phyloP scores from a whole-genome alignment of 2,888 invertebrate species.

The Lycophotia porphyrea region DNA sequence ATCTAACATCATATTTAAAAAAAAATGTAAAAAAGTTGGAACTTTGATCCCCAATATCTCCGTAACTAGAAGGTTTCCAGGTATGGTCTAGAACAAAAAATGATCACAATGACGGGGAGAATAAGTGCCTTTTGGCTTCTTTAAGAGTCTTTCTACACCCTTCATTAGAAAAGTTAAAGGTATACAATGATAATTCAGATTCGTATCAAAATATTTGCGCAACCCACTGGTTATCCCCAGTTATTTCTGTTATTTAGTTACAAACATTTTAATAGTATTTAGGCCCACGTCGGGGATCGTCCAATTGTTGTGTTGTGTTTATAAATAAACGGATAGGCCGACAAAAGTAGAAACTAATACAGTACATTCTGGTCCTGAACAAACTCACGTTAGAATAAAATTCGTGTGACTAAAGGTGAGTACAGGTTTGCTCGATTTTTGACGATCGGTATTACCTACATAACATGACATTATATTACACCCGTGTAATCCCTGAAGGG shows the following conservation, averaged over 20 bases:
- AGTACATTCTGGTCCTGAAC: not conserved
- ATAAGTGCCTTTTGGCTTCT: too few relatives aligned
- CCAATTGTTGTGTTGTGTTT: conserved; percentile 9
- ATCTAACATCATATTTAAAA: too few relatives aligned
- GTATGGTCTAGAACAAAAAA: too few relatives aligned
- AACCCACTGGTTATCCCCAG: conserved; percentile 16
- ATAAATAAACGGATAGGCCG: not conserved
- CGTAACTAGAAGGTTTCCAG: too few relatives aligned
- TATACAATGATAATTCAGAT: conserved; percentile 18
- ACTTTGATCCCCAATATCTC: too few relatives aligned
- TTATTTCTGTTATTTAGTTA: conserved; percentile 38
- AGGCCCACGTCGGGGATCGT: not conserved
- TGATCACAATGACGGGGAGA: too few relatives aligned
- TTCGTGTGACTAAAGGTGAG: not conserved
- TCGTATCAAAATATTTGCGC: conserved; percentile 40
- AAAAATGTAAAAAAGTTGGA: too few relatives aligned
- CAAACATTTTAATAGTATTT: conserved; percentile 49
- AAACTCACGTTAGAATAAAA: not conserved
- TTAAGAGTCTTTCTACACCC: too few relatives aligned
- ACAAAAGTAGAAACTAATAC: not conserved
- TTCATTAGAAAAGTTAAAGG: conserved; percentile 28
- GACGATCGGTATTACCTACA: not conserved
- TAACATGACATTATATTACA: not conserved
- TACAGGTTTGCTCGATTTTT: not conserved
- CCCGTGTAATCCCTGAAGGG: rapidly evolving